Conservation (phyloP, 2,797 vertebrate species). For the Loris lydekkerianus region DNA sequence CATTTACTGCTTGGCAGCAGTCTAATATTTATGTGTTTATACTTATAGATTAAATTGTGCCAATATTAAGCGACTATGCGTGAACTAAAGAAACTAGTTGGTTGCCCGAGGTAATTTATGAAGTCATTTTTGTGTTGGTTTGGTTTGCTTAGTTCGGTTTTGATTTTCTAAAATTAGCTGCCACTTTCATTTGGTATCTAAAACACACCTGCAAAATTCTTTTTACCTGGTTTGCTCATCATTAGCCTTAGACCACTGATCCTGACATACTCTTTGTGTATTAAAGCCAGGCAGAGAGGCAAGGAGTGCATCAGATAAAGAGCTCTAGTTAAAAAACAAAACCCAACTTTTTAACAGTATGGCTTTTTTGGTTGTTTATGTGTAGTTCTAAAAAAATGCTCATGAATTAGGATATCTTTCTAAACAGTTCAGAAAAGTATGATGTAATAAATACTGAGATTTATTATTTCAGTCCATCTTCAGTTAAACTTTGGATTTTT, state of each 20-base stretch:
- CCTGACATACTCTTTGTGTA: background rate
- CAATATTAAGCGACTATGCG: background rate
- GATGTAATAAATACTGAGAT: conserved; percentile 21
- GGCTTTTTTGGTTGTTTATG: background rate
- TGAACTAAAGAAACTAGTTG: conserved; percentile 47
- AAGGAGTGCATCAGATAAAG: background rate
- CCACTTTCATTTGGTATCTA: background rate
- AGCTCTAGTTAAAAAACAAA: background rate
- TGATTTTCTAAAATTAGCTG: conserved; percentile 26
- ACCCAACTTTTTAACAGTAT: background rate
- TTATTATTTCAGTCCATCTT: conserved; percentile 22
- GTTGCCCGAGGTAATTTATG: background rate
- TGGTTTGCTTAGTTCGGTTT: conserved; percentile 53
- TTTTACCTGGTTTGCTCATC: conserved; percentile 28
- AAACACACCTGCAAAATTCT: conserved; percentile 33
- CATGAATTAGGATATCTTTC: conserved; percentile 25
- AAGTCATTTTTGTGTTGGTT: conserved; percentile 56
- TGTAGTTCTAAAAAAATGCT: conserved; percentile 19
- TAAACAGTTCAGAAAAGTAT: conserved; percentile 32
- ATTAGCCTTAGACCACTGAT: background rate
- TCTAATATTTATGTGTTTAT: background rate
- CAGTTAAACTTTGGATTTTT: conserved; percentile 44
- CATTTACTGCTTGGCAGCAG: conserved; percentile 22
- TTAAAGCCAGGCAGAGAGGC: conserved; percentile 28
- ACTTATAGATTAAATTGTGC: background rate